Evolutionary conservation across 2,888 invertebrate genomes (phyloP).

Genomic region (Cetonia aurata): DNA sequence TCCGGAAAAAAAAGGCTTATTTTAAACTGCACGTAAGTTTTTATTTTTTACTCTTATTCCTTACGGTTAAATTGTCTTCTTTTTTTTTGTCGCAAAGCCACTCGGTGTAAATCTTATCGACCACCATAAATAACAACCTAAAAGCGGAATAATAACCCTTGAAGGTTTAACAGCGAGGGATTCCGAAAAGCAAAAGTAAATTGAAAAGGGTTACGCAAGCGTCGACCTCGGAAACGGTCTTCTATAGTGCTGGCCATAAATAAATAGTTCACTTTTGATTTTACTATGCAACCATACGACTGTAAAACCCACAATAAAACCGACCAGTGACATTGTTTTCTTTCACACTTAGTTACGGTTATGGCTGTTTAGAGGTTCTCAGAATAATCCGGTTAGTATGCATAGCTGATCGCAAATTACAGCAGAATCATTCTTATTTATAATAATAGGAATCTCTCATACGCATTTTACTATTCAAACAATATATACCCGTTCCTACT

Average conservation of each 20-base stretch:
- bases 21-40: neutral
- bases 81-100: conserved; percentile 43
- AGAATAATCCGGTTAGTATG: too few relatives aligned
- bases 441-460: too few relatives aligned
- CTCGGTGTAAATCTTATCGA: conserved; percentile 43
- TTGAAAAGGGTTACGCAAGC: conserved; percentile 58
- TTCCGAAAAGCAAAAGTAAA: conserved; percentile 58
- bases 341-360: neutral
- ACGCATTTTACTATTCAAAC: too few relatives aligned
- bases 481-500: too few relatives aligned
- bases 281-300: conserved; percentile 47
- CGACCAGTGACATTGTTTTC: conserved; percentile 20
- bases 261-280: conserved; percentile 59
- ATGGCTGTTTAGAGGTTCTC: conserved; percentile 4
- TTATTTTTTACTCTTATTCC: conserved; percentile 3
- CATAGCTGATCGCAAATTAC: too few relatives aligned
- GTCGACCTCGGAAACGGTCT: conserved; percentile 56
- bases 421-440: too few relatives aligned
- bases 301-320: conserved; percentile 42
- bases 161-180: conserved; percentile 50
- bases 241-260: conserved; percentile 55
- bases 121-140: conserved; percentile 51
- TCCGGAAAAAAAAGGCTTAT: too few relatives aligned
- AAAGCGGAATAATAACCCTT: conserved; percentile 48
- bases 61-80: conserved; percentile 11